These are phyloP conservation scores for Acanthosoma haemorrhoidale DNA, from an alignment of 2,888 invertebrate genomes.

Conservation along the genomic window DNA sequence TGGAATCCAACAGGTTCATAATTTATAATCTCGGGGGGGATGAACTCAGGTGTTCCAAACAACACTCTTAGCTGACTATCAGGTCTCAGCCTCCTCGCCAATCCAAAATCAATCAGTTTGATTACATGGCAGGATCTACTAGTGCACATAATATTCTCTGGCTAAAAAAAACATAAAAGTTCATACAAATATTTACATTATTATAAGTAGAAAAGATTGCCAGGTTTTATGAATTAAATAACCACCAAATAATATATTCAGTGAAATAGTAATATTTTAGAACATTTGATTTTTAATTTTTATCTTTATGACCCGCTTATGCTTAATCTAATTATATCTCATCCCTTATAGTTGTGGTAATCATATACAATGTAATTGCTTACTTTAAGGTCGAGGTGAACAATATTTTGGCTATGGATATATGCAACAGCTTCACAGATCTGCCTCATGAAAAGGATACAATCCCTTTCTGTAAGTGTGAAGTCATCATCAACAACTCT, in stretches of 20 bases:
- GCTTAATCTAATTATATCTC: too few relatives aligned
- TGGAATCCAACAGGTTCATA: conserved; percentile 80
- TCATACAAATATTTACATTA: too few relatives aligned
- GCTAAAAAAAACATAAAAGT: conserved; percentile 51
- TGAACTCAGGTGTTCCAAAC: conserved; percentile 89
- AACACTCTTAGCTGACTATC: conserved; percentile 64
- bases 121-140: conserved; percentile 77
- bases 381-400: conserved; percentile 85
- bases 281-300: too few relatives aligned
- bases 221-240: too few relatives aligned
- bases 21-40: conserved; percentile 86
- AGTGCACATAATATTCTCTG: conserved; percentile 91
- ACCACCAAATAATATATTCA: too few relatives aligned
- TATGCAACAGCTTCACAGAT: conserved; percentile 87
- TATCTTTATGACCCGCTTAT: too few relatives aligned
- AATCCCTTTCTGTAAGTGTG: conserved; percentile 81
- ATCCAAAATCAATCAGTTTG: conserved; percentile 90
- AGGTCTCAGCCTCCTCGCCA: conserved; percentile 69
- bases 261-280: too few relatives aligned
- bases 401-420: conserved; percentile 76
- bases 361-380: conserved; percentile 18
- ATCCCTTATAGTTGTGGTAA: too few relatives aligned
- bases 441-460: conserved; percentile 79
- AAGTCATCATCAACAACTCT: conserved; percentile 89
- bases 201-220: too few relatives aligned